Conservation (phyloP, 2,888 invertebrate species). For the Megaustenia siamemsis region DNA sequence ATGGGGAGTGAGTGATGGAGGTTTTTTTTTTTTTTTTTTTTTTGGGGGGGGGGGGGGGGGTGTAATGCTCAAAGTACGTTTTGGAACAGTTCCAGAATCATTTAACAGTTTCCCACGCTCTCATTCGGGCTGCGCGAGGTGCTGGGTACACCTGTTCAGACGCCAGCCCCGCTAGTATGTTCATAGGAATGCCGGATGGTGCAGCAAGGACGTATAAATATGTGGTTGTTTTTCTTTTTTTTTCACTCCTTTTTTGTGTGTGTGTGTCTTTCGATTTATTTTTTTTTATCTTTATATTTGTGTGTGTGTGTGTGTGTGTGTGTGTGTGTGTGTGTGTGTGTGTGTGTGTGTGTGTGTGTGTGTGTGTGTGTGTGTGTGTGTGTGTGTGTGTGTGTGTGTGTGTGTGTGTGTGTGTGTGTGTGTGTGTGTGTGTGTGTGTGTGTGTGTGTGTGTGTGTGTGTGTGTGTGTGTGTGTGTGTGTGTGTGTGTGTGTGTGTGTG, state of each 20-base stretch:
- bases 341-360: slow-evolving; percentile 3
- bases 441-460: neutral
- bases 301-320: no score
- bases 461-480: neutral
- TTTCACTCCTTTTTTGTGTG: neutral
- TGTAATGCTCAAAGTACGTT: neutral
- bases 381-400: neutral
- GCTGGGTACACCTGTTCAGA: neutral
- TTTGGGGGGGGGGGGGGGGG: neutral
- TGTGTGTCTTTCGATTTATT: neutral
- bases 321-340: neutral
- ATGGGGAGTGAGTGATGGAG: no score
- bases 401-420: neutral
- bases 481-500: neutral
- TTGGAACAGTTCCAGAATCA: slow-evolving; percentile 15
- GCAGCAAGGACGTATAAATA: neutral
- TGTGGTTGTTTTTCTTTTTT: neutral
- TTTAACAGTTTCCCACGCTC: slow-evolving; percentile 32
- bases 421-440: neutral
- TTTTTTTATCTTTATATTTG: neutral
- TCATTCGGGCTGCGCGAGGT: slow-evolving; percentile 1
- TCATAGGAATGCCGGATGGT: neutral
- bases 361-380: slow-evolving; percentile 1
- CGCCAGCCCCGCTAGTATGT: neutral
- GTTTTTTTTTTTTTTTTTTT: no score